Conservation (phyloP, 2,113 vertebrate genomes). For the Synchiropus splendidus region DNA sequence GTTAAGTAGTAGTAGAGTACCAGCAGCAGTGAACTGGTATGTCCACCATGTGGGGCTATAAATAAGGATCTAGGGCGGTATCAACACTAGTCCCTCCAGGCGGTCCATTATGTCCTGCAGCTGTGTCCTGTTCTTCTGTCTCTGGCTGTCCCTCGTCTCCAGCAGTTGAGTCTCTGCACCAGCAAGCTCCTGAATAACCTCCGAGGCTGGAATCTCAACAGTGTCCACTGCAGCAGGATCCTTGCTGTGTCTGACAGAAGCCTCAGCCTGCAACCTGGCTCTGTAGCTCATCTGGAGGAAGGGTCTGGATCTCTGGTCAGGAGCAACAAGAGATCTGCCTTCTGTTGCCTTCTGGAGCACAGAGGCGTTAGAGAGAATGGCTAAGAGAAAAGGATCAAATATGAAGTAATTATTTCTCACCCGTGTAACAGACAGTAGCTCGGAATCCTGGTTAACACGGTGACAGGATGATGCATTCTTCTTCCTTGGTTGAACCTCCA, state of each 20-base stretch:
- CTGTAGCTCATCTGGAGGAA: slow-evolving; percentile 7
- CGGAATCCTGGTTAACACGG: slow-evolving; percentile 15
- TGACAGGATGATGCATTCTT: slow-evolving; percentile 10
- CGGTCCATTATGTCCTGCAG: slow-evolving; percentile 36
- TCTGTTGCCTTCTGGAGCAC: too few species aligned
- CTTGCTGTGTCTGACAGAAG: too few species aligned
- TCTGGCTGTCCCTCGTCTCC: slow-evolving; percentile 21
- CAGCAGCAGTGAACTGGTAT: too few species aligned
- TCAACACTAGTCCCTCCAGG: slow-evolving; percentile 35
- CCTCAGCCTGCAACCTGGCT: not conserved
- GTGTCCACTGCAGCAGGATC: too few species aligned
- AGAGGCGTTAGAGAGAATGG: too few species aligned
- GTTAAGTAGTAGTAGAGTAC: too few species aligned
- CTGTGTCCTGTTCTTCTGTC: slow-evolving; percentile 27
- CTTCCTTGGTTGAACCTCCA: not conserved
- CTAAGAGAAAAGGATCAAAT: too few species aligned
- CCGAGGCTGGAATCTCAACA: slow-evolving; percentile 4
- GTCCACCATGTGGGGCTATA: too few species aligned
- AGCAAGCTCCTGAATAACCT: not conserved
- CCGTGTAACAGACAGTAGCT: too few species aligned
- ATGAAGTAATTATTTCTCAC: too few species aligned
- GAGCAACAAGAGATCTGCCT: too few species aligned
- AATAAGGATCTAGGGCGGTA: slow-evolving; percentile 24
- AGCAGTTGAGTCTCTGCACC: slow-evolving; percentile 20
- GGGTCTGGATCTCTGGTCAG: not conserved